Conservation (phyloP, 2,113 vertebrate genomes). For the Fulica atra region DNA sequence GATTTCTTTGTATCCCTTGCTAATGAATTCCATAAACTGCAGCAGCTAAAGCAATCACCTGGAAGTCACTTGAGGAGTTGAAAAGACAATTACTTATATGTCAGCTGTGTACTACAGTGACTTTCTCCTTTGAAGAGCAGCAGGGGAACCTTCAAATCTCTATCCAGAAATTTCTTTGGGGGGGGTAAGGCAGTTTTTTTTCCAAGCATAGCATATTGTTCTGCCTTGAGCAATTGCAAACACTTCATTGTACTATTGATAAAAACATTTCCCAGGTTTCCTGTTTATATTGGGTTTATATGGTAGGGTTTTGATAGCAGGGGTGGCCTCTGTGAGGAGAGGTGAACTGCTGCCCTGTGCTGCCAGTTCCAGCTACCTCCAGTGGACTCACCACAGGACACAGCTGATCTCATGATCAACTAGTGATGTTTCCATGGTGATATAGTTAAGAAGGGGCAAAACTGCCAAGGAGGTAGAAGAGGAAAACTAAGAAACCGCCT, state of each 20-base stretch:
- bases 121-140: background rate
- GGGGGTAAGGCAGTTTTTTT: background rate
- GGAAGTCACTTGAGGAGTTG: background rate
- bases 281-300: background rate
- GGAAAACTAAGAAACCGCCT: background rate
- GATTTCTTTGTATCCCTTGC: background rate
- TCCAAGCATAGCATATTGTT: background rate
- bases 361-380: background rate
- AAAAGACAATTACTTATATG: background rate
- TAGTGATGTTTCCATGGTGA: background rate
- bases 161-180: background rate
- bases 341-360: background rate
- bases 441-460: background rate
- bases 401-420: background rate
- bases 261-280: background rate
- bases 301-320: background rate
- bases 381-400: background rate
- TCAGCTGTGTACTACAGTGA: background rate
- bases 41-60: background rate
- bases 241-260: background rate
- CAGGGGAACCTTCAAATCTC: background rate
- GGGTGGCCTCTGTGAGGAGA: background rate
- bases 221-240: background rate
- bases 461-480: background rate
- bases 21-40: background rate